phyloP scores from a whole-genome alignment of 2,113 vertebrate genomes.

The Percina caprodes region DNA sequence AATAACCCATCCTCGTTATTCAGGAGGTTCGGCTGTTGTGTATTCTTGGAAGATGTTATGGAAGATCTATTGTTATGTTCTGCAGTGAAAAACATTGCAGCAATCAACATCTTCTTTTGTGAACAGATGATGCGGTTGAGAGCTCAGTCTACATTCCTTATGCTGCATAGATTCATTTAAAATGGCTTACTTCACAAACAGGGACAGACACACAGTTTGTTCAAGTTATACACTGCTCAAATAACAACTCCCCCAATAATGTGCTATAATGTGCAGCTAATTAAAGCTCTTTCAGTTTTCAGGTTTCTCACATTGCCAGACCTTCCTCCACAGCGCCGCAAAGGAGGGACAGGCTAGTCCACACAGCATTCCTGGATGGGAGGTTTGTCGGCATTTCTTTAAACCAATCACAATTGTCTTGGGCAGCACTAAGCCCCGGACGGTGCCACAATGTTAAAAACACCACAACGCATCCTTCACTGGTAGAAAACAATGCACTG shows the following conservation, averaged over 20 bases:
- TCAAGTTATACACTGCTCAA: too few relatives aligned
- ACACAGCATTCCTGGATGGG: too few relatives aligned
- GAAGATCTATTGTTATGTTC: constrained; percentile 10
- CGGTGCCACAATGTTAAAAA: not conserved
- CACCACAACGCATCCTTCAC: not conserved
- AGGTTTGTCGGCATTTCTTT: too few relatives aligned
- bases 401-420: too few relatives aligned
- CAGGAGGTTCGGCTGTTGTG: not conserved
- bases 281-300: not conserved
- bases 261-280: not conserved
- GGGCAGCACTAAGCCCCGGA: too few relatives aligned
- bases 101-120: not conserved
- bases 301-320: not conserved
- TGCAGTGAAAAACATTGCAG: not conserved
- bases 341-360: too few relatives aligned
- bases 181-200: not conserved
- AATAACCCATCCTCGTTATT: not conserved
- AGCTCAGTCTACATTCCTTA: not conserved
- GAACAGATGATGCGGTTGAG: not conserved
- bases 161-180: not conserved
- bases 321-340: too few relatives aligned
- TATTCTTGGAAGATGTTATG: constrained; percentile 26
- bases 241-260: not conserved
- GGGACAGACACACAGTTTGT: not conserved
- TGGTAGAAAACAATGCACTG: not conserved